A percentile compares a stretch with the other conserved stretches of the same genome.
Evolutionary conservation across 2,113 vertebrate species (phyloP).

Genomic region (Semicossyphus pulcher): DNA sequence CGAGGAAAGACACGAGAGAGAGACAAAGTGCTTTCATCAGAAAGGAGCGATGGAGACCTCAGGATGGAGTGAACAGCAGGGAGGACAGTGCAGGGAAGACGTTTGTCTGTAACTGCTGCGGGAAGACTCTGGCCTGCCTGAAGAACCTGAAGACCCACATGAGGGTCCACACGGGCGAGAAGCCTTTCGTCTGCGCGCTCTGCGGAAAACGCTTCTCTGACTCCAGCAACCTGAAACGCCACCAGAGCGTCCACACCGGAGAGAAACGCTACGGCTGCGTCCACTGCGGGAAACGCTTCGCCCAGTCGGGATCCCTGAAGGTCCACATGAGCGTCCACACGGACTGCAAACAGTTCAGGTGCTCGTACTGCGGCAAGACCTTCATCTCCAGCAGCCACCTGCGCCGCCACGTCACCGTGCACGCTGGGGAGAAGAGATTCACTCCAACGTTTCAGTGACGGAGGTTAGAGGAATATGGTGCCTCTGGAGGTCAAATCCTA

Average conservation of each 20-base stretch:
- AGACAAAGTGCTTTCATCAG: not conserved
- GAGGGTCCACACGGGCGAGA: conserved; percentile 80
- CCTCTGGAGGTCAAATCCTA: not conserved
- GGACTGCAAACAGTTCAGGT: conserved; percentile 74
- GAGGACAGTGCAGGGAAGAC: conserved; percentile 27
- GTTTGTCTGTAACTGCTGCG: conserved; percentile 70
- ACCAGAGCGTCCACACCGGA: conserved; percentile 81
- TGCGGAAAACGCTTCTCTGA: conserved; percentile 81
- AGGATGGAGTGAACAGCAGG: not conserved
- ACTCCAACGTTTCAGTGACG: conserved; percentile 3
- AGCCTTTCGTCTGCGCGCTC: conserved; percentile 75
- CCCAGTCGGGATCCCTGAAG: conserved; percentile 78
- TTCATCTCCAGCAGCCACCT: conserved; percentile 78
- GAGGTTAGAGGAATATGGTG: not conserved
- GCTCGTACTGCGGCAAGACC: conserved; percentile 69
- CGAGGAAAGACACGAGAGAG: not conserved
- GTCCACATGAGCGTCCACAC: conserved; percentile 80
- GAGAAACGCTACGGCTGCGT: conserved; percentile 80
- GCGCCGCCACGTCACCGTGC: conserved; percentile 60
- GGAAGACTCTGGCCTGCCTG: conserved; percentile 76
- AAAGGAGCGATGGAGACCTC: conserved; percentile 42
- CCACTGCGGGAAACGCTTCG: conserved; percentile 82
- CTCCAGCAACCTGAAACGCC: conserved; percentile 80
- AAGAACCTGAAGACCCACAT: conserved; percentile 81
- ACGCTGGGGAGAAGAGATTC: conserved; percentile 39